phyloP scores from a whole-genome alignment of 2,888 invertebrate genomes.

The Eurois occulta region DNA sequence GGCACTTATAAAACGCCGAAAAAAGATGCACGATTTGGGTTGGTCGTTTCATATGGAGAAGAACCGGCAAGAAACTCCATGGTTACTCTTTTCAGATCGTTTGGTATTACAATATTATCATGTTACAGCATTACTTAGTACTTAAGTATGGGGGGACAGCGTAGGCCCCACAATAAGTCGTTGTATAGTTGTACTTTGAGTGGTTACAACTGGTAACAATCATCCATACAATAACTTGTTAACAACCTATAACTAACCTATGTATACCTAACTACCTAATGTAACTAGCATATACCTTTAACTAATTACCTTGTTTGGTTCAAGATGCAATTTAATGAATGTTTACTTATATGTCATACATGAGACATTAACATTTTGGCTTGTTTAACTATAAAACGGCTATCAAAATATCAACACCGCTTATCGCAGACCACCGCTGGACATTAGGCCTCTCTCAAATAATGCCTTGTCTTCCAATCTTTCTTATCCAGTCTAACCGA shows the following conservation, averaged over 20 bases:
- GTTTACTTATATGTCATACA: neutral
- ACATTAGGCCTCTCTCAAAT: neutral
- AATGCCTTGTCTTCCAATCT: neutral
- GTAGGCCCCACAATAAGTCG: no score
- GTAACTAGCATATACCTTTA: no score
- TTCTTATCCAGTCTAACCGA: neutral
- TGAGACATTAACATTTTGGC: neutral
- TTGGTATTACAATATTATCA: no score
- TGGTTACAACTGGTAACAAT: neutral
- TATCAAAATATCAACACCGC: neutral
- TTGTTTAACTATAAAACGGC: neutral
- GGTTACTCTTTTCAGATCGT: no score
- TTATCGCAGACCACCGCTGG: neutral
- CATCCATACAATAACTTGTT: neutral
- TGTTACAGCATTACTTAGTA: no score
- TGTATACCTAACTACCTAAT: no score
- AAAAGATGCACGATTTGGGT: no score
- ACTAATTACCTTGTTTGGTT: neutral
- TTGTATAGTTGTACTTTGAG: neutral
- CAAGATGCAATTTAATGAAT: neutral
- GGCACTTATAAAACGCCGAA: no score
- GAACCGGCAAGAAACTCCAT: no score
- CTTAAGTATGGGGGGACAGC: no score
- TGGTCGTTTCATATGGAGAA: no score
- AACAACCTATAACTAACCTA: no score